Conservation (phyloP, 2,888 invertebrate species). For the Prostheceraeus crozeri region DNA sequence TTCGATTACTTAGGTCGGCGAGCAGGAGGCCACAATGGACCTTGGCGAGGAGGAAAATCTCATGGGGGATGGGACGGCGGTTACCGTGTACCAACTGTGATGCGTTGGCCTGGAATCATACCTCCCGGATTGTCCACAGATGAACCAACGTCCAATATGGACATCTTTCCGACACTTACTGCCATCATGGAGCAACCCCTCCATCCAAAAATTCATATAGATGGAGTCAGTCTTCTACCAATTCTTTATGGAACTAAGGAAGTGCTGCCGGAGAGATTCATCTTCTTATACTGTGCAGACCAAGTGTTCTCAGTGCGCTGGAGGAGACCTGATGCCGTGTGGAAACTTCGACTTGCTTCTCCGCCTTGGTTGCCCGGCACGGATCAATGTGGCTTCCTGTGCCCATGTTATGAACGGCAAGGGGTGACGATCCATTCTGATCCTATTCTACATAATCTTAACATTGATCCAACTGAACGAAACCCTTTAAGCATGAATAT, state of each 20-base stretch:
- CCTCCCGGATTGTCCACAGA: conserved; percentile 44
- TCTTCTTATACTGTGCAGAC: no score
- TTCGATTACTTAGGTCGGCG: conserved; percentile 51
- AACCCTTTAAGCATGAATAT: no score
- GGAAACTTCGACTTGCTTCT: conserved; percentile 52
- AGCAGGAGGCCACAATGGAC: conserved; percentile 51
- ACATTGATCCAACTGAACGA: no score
- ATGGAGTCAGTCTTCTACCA: no score
- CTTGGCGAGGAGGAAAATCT: conserved; percentile 48
- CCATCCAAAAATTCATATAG: no score
- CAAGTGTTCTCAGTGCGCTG: conserved; percentile 17
- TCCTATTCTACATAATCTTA: no score
- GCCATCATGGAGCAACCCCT: conserved; percentile 45
- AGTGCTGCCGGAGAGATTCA: no score
- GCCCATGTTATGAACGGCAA: conserved; percentile 48
- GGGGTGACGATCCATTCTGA: no score
- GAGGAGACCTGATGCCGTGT: conserved; percentile 42
- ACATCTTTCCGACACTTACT: conserved; percentile 52
- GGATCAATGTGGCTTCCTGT: conserved; percentile 46
- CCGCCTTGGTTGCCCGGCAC: conserved; percentile 49
- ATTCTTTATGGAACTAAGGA: no score
- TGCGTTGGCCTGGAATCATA: conserved; percentile 49
- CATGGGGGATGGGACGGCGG: conserved; percentile 55
- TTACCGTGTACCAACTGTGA: conserved; percentile 53
- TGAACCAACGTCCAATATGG: conserved; percentile 53